phyloP scores from a whole-genome alignment of 2,113 vertebrate species.

The Coptodon rendalli region DNA sequence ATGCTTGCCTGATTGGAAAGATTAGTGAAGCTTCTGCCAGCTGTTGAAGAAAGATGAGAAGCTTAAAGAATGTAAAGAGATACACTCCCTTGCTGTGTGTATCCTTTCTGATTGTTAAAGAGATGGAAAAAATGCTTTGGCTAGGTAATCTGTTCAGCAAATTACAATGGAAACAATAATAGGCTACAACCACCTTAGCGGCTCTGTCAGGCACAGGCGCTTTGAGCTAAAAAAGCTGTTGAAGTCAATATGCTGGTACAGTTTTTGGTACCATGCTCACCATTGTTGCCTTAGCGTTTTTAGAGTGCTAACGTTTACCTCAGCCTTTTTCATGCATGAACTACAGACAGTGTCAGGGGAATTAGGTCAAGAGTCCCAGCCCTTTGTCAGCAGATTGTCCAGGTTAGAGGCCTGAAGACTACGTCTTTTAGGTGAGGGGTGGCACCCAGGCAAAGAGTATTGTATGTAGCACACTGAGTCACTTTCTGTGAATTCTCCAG shows the following conservation, averaged over 20 bases:
- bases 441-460: neutral
- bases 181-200: neutral
- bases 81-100: neutral
- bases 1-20: slow-evolving; percentile 69
- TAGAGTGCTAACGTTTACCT: neutral
- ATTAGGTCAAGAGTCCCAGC: neutral
- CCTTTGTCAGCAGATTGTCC: neutral
- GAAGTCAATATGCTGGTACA: neutral
- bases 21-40: slow-evolving; percentile 68
- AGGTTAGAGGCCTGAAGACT: neutral
- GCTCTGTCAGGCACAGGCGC: neutral
- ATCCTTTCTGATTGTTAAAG: neutral
- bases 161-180: neutral
- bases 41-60: slow-evolving; percentile 34
- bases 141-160: neutral
- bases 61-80: neutral
- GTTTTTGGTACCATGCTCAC: rapidly evolving
- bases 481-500: neutral
- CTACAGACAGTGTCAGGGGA: neutral
- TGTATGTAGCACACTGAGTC: neutral
- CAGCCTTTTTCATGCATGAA: neutral
- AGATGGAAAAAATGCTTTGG: neutral
- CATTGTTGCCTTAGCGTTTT: neutral
- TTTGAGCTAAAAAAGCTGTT: neutral
- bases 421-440: neutral